Conservation (phyloP, 2,888 invertebrate species). For the Eilema sororculum region DNA sequence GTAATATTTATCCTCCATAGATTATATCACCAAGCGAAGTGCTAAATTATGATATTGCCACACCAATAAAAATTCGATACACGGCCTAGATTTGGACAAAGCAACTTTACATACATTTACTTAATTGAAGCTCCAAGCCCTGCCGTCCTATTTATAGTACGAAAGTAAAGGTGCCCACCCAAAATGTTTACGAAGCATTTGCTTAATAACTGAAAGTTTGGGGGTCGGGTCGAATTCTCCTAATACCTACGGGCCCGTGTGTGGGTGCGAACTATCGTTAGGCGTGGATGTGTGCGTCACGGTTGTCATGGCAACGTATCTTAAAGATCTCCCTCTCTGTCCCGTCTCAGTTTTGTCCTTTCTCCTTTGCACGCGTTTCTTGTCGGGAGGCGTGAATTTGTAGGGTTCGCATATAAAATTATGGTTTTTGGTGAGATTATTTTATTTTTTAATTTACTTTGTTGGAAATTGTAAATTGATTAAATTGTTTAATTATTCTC, state of each 20-base stretch:
- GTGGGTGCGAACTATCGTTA: constrained; percentile 72
- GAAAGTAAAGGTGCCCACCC: constrained; percentile 82
- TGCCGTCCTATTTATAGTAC: constrained; percentile 79
- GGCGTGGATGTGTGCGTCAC: constrained; percentile 69
- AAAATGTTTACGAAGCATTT: constrained; percentile 87
- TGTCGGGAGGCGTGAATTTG: constrained; percentile 81
- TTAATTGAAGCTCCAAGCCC: constrained; percentile 78
- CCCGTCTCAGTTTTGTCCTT: constrained; percentile 86
- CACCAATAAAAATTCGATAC: constrained; percentile 36
- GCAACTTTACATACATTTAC: constrained; percentile 63
- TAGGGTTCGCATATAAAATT: constrained; percentile 67
- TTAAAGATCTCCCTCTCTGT: constrained; percentile 85
- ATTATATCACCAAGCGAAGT: background rate
- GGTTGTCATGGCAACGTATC: constrained; percentile 85
- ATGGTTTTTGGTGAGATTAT: background rate
- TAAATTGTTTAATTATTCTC: too few species aligned
- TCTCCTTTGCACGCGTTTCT: constrained; percentile 86
- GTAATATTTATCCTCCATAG: background rate
- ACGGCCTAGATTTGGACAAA: constrained; percentile 53
- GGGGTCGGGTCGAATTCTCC: constrained; percentile 83
- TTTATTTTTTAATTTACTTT: background rate
- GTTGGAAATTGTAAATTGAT: background rate
- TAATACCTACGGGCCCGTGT: constrained; percentile 70
- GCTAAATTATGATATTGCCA: background rate
- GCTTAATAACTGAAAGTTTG: constrained; percentile 86